Evolutionary conservation across 2,888 invertebrate species (phyloP).

Genomic region (Ichneumoninae sp.): DNA sequence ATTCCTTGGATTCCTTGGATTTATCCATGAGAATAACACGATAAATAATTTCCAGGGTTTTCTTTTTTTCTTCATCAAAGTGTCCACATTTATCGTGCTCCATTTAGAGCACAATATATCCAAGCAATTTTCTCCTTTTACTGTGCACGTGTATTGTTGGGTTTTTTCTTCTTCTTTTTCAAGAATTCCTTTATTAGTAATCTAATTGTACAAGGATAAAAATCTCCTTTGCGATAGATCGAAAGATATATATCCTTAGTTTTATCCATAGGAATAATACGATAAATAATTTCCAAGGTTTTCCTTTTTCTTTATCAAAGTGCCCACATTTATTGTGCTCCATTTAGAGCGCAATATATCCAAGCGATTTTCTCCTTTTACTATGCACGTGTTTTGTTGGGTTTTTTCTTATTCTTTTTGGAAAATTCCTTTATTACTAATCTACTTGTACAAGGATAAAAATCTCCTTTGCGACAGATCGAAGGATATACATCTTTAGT

Average conservation of each 20-base stretch:
- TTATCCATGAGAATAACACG: too few relatives aligned
- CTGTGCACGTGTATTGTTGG: not conserved
- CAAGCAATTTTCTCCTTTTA: not conserved
- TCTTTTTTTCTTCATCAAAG: not conserved
- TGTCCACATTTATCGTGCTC: not conserved
- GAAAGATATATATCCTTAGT: not conserved
- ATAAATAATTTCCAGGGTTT: conserved; percentile 22
- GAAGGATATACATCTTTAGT: not conserved
- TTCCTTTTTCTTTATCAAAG: not conserved
- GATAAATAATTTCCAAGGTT: conserved; percentile 31
- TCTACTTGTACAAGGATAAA: too few relatives aligned
- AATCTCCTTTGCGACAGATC: not conserved
- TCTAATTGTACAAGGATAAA: too few relatives aligned
- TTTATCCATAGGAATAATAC: conserved; percentile 26
- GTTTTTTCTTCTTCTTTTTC: too few relatives aligned
- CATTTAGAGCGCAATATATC: not conserved
- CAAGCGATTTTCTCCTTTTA: not conserved
- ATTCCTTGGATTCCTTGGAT: too few relatives aligned
- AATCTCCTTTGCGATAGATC: not conserved
- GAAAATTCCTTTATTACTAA: too few relatives aligned
- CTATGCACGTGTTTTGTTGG: not conserved
- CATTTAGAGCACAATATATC: not conserved
- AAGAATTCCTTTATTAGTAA: too few relatives aligned
- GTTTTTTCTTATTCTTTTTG: too few relatives aligned
- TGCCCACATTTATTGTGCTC: not conserved